Conservation (phyloP, 2,797 vertebrate genomes). For the Hypotaenidia okinawae region DNA sequence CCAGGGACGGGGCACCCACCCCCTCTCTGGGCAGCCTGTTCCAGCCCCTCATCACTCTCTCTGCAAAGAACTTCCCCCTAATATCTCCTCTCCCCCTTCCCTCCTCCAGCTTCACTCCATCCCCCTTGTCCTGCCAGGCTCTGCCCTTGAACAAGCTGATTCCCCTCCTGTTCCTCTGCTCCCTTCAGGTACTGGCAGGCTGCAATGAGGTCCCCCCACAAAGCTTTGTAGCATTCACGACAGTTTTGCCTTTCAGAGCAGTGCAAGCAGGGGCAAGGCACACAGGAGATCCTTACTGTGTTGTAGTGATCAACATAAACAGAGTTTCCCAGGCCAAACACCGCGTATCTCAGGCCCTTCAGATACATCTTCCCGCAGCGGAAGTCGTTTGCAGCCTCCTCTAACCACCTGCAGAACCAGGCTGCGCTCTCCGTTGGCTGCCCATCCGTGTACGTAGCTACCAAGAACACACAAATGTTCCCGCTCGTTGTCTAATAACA, state of each 20-base stretch:
- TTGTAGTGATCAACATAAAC: slow-evolving; percentile 89
- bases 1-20: no score
- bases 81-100: no score
- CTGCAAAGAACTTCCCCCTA: no score
- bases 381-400: slow-evolving; percentile 91
- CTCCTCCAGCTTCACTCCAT: no score
- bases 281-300: slow-evolving; percentile 76
- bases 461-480: slow-evolving; percentile 88
- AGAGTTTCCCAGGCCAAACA: slow-evolving; percentile 93
- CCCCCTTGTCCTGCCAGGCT: no score
- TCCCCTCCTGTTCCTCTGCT: no score
- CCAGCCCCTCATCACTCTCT: no score
- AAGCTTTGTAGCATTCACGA: background rate
- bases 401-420: slow-evolving; percentile 96
- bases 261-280: background rate
- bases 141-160: no score
- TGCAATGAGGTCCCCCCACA: no score
- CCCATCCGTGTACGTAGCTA: slow-evolving; percentile 91
- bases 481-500: slow-evolving; percentile 78
- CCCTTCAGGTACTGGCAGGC: no score
- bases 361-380: slow-evolving; percentile 88
- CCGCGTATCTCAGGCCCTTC: slow-evolving; percentile 88
- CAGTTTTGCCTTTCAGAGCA: background rate
- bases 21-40: no score
- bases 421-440: slow-evolving; percentile 83